Percentiles rank a stretch among this genome's conserved stretches.
Conservation (phyloP, 2,113 vertebrate species). For the Labrus mixtus region DNA sequence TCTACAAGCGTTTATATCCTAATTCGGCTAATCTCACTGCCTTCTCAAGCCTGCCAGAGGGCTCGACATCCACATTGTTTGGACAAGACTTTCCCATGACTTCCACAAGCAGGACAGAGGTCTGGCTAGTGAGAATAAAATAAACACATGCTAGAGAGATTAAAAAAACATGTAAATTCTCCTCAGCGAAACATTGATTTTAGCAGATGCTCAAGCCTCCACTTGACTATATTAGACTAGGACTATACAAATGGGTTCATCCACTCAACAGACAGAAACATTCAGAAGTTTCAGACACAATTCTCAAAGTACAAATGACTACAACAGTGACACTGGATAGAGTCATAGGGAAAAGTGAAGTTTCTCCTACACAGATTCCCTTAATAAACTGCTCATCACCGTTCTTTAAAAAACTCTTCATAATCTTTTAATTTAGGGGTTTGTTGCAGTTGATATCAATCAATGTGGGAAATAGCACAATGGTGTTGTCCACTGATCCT, state of each 20-base stretch:
- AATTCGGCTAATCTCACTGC: neutral
- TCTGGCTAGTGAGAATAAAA: conserved; percentile 12
- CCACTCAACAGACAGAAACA: conserved; percentile 13
- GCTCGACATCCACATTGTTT: neutral
- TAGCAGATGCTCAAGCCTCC: conserved; percentile 7
- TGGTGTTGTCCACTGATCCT: neutral
- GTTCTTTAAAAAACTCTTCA: no score
- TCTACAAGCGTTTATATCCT: neutral
- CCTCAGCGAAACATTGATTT: neutral
- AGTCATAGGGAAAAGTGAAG: neutral
- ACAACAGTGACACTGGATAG: neutral
- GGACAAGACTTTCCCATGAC: neutral
- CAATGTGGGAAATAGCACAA: neutral
- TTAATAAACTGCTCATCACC: no score
- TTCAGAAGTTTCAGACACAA: neutral
- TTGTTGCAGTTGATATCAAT: neutral
- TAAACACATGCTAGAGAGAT: neutral
- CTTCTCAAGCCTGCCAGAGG: neutral
- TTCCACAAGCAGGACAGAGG: neutral
- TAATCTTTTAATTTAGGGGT: neutral
- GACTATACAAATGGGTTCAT: conserved; percentile 10
- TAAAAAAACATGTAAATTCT: neutral
- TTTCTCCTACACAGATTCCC: no score
- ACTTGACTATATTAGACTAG: neutral
- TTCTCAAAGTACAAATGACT: neutral